Base-by-base conservation (phyloP, 2,888 invertebrate genomes). In the Silvanus unidentatus region DNA sequence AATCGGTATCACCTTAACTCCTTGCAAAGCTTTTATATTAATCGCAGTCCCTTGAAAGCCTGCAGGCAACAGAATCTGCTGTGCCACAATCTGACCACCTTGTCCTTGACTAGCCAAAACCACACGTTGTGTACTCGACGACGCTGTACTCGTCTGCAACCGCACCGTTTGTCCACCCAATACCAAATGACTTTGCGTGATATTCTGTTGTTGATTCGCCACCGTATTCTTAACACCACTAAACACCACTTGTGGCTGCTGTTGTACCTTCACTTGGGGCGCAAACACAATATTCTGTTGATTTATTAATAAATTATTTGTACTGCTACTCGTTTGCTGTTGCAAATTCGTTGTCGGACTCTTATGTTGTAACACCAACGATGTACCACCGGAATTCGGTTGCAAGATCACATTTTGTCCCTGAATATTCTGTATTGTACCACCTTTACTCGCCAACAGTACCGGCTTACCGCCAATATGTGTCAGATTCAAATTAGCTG, bases 1-100 rank as follows among this genome's bases (percentile, higher is more conserved):
- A 44, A 79, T 64, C 1, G 79, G 78, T 48, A 81, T 79, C 43
- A 81, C 79, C 66, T 81, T 81, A 44, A 81, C 73, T 8, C 77
- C 79, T 66, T 80, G 79, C 48, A 81, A 62, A 8, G 78, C 75
- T 63, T 81, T 81, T 12, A 81, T 73, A 62, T 80, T 80, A 44
- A 80, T 72, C 16, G 78, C 73, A 2, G 76, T 76, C 14, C 79
- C 77, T 65, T 79, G 79, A 62, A 80, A 77, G 28, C 77, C 77
- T 6, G 78, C 76, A n/a, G 81, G 80, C 43, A 81, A 66, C 44
- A 81, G 67, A 50, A 81, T 77, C 64, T 80, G 81, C 53, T 77
- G 76, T 2, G 71, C 68, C n/a, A 73, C 66, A 16, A 73, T 68
- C 45, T 73, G 73, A 10, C 73, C 72, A 1, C 71, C 69, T 57